phyloP scores from a whole-genome alignment of 2,113 vertebrate genomes.

The Hippolais icterina region DNA sequence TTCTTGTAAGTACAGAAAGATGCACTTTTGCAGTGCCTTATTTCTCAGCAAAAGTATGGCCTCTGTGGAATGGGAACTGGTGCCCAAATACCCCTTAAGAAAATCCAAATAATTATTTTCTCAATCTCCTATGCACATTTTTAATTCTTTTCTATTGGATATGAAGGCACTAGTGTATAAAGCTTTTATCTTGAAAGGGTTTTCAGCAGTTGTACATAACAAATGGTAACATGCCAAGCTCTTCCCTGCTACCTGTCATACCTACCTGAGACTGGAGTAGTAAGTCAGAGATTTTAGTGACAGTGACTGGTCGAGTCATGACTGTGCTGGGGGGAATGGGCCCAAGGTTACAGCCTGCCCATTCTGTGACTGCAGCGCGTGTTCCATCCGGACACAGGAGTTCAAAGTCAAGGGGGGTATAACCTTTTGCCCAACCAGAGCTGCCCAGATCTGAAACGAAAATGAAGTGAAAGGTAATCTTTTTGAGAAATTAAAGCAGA shows the following conservation, averaged over 20 bases:
- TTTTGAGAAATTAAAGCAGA: not conserved
- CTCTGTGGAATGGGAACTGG: not conserved
- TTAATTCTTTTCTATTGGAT: not conserved
- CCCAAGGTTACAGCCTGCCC: slow-evolving; percentile 85
- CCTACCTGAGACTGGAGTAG: slow-evolving; percentile 90
- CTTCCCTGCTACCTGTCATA: slow-evolving; percentile 6
- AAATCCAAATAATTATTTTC: not conserved
- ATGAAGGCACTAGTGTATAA: not conserved
- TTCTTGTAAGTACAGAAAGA: not conserved
- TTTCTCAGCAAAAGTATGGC: not conserved
- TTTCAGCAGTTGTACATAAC: not conserved
- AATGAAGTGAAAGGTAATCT: not conserved
- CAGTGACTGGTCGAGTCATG: slow-evolving; percentile 85
- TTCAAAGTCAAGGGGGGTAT: slow-evolving; percentile 75
- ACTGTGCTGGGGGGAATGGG: slow-evolving; percentile 80
- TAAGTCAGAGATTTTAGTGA: slow-evolving; percentile 82
- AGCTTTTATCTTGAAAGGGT: not conserved
- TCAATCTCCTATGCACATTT: not conserved
- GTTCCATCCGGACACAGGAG: slow-evolving; percentile 80
- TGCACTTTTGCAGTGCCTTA: not conserved
- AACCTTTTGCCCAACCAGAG: slow-evolving; percentile 81
- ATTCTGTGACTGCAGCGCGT: slow-evolving; percentile 77
- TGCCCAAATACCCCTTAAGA: not conserved
- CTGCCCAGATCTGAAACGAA: slow-evolving; percentile 74
- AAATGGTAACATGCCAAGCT: not conserved